Percentiles rank a stretch among this genome's conserved stretches.
These are phyloP conservation scores for Tinea semifulvella DNA, from an alignment of 2,888 invertebrate species.

Conservation along the genomic window DNA sequence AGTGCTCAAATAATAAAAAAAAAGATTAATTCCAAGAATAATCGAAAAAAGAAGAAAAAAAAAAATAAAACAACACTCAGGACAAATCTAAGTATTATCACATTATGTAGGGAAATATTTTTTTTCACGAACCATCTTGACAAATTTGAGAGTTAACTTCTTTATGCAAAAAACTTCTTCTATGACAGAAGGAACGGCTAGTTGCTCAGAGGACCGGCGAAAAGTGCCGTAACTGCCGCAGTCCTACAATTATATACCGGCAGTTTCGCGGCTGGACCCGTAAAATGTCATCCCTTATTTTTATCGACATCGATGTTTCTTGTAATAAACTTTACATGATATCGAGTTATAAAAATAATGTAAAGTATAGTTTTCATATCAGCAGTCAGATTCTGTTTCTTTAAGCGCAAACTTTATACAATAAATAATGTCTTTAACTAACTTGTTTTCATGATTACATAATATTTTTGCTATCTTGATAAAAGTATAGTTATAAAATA, in stretches of 20 bases:
- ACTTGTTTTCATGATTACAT: no score
- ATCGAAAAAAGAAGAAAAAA: neutral
- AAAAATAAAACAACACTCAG: neutral
- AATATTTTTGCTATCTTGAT: no score
- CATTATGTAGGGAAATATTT: neutral
- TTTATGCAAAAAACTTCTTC: neutral
- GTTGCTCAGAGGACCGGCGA: neutral
- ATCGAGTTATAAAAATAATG: no score
- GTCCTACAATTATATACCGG: slow-evolving; percentile 1
- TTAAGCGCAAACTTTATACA: no score
- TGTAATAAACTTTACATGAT: no score
- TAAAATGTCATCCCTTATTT: neutral
- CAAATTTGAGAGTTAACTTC: neutral
- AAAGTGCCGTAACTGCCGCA: slow-evolving; percentile 9
- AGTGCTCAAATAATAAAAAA: neutral
- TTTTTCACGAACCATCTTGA: neutral
- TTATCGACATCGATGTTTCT: slow-evolving; percentile 5
- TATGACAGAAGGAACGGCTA: neutral
- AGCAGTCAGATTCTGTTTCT: no score
- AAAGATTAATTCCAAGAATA: neutral
- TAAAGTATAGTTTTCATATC: no score
- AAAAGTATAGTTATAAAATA: no score
- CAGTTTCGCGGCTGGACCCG: neutral
- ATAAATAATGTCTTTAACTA: no score
- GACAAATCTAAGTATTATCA: neutral